A percentile compares a stretch with the other conserved stretches of the same genome.
These are phyloP conservation scores for Nyctibius grandis DNA, from an alignment of 2,797 vertebrate genomes.

Conservation along the genomic window DNA sequence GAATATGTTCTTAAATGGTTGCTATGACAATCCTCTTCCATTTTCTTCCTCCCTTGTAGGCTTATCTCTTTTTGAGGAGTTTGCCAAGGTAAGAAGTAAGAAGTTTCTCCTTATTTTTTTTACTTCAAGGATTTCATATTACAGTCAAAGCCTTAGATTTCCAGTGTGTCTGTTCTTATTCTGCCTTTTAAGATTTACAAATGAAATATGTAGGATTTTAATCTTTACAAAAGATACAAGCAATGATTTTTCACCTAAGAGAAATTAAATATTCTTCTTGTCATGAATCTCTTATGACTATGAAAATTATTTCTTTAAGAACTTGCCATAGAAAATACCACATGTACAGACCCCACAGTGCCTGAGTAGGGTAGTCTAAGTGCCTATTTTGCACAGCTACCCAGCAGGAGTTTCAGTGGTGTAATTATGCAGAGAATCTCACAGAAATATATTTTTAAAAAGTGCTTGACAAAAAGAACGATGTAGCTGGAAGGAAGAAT, in stretches of 20 bases:
- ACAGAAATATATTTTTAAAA: not conserved
- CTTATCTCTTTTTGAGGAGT: conserved; percentile 59
- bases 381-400: not conserved
- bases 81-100: conserved; percentile 43
- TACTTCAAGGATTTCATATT: conserved; percentile 15
- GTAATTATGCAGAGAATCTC: not conserved
- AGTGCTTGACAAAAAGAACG: not conserved
- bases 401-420: not conserved
- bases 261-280: not conserved
- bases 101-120: conserved; percentile 8
- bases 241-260: not conserved
- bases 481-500: not conserved
- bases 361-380: not conserved
- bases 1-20: conserved; percentile 64
- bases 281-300: not conserved
- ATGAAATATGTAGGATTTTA: not conserved
- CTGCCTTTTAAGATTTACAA: not conserved
- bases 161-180: not conserved
- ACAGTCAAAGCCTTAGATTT: conserved; percentile 16
- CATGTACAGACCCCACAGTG: not conserved
- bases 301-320: not conserved
- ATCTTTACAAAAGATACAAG: not conserved
- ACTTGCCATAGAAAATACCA: not conserved
- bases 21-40: conserved; percentile 66
- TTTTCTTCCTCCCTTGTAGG: not conserved